phyloP scores from a whole-genome alignment of 2,113 vertebrate species.

The Suncus etruscus region DNA sequence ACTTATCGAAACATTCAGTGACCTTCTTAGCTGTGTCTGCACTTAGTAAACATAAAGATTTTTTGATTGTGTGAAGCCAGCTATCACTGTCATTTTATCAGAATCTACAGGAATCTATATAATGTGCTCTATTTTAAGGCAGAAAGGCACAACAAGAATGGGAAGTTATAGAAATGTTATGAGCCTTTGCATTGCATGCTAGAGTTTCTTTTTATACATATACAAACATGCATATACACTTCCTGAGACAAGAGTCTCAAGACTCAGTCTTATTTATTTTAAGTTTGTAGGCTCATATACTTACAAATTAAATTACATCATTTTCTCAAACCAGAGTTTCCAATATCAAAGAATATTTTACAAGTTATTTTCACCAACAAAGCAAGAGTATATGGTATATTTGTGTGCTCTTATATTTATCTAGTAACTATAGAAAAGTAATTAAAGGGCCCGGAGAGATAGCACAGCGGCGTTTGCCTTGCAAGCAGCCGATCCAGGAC shows the following conservation, averaged over 20 bases:
- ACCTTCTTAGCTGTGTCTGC: neutral
- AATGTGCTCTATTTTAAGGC: neutral
- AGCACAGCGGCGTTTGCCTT: too few species aligned
- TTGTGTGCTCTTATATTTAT: neutral
- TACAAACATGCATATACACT: neutral
- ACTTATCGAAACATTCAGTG: slow-evolving; percentile 7
- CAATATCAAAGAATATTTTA: neutral
- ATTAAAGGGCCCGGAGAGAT: too few species aligned
- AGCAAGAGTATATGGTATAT: neutral
- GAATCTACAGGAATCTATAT: neutral
- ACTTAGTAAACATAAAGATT: slow-evolving; percentile 27
- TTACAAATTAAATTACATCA: neutral
- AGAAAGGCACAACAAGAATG: neutral
- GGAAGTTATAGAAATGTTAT: neutral
- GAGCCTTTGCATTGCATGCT: neutral
- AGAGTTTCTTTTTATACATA: neutral
- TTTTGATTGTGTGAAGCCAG: neutral
- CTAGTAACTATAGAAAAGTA: slow-evolving; percentile 16
- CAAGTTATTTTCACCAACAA: slow-evolving; percentile 29
- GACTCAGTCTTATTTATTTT: slow-evolving; percentile 3
- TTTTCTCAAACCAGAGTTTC: neutral
- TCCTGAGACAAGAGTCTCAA: neutral
- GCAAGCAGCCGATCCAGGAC: too few species aligned
- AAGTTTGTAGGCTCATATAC: neutral
- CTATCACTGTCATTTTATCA: neutral